Conservation (phyloP, 2,113 vertebrate species). For the Microtus pennsylvanicus region DNA sequence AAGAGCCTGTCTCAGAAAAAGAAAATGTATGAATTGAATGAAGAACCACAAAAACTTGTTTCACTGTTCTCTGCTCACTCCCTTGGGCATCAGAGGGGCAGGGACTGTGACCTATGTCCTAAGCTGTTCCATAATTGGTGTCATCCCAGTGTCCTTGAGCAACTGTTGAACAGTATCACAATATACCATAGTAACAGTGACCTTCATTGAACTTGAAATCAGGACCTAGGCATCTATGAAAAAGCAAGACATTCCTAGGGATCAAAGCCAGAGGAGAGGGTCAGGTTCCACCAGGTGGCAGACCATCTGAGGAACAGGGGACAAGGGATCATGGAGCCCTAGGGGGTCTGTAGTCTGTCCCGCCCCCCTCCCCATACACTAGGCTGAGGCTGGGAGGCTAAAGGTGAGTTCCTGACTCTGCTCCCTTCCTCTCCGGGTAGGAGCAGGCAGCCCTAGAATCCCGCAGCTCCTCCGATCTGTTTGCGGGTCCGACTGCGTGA, state of each 20-base stretch:
- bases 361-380: background rate
- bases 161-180: background rate
- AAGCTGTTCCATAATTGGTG: background rate
- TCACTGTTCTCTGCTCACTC: background rate
- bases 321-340: background rate
- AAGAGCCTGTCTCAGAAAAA: background rate
- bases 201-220: conserved; percentile 69
- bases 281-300: background rate
- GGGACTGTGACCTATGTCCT: background rate
- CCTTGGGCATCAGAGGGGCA: background rate
- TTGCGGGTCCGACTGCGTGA: conserved; percentile 37
- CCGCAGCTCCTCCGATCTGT: background rate
- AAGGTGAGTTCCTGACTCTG: background rate
- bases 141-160: background rate
- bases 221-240: background rate
- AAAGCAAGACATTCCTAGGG: background rate
- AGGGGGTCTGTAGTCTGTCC: background rate
- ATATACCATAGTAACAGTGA: conserved; percentile 14
- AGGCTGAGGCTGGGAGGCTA: background rate
- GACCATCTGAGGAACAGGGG: background rate
- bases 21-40: background rate
- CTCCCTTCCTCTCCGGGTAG: background rate
- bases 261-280: background rate
- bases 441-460: background rate
- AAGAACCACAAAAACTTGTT: background rate